These are phyloP conservation scores for Chrysoperla carnea DNA, from an alignment of 1,140 invertebrate species.

Conservation along the genomic window DNA sequence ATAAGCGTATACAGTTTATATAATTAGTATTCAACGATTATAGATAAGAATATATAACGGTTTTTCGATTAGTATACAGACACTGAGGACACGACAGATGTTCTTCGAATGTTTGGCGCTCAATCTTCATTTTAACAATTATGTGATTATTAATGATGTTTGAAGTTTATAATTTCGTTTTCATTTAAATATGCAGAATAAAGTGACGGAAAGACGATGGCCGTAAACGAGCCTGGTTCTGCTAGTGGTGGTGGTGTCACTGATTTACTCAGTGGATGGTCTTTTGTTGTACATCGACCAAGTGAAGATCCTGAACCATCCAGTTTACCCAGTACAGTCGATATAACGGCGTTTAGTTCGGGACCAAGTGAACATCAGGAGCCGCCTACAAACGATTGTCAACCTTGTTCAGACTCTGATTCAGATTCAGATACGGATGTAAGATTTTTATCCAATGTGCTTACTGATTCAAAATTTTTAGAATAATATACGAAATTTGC, in stretches of 20 bases:
- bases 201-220: background rate
- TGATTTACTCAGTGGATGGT: conserved; percentile 29
- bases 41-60: too few species aligned
- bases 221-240: background rate
- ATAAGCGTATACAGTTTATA: too few species aligned
- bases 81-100: too few species aligned
- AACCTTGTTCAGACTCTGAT: conserved; percentile 14
- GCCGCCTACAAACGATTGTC: conserved; percentile 10
- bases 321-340: conserved; percentile 39
- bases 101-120: too few species aligned
- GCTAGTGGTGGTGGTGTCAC: conserved; percentile 16
- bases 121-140: too few species aligned
- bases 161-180: too few species aligned
- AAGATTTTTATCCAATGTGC: conserved; percentile 9
- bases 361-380: conserved; percentile 15
- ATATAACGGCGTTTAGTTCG: conserved; percentile 33
- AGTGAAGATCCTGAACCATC: conserved; percentile 39
- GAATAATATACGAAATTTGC: too few species aligned
- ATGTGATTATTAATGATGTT: too few species aligned
- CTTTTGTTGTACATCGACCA: conserved; percentile 37
- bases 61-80: too few species aligned
- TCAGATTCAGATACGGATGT: conserved; percentile 23
- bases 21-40: too few species aligned
- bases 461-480: too few species aligned
- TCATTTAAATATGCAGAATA: too few species aligned